Conservation (phyloP, 2,888 invertebrate genomes). For the Polia nebulosa region DNA sequence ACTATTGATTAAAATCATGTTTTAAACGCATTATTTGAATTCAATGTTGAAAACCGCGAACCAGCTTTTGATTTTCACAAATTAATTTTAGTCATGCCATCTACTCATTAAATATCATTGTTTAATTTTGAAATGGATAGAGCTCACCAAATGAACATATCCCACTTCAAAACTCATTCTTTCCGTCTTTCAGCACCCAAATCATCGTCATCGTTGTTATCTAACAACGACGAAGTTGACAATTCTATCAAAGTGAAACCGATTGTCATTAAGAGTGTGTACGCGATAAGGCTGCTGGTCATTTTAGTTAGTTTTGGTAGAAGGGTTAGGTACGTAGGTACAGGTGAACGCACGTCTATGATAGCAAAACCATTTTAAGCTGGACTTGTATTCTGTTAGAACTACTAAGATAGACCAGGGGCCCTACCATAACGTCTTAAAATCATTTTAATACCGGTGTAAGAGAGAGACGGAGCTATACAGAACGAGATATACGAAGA, state of each 20-base stretch:
- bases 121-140: background rate
- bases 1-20: constrained; percentile 2
- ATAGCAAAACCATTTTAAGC: background rate
- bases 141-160: background rate
- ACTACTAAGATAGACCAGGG: background rate
- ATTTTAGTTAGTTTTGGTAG: background rate
- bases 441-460: too few relatives aligned
- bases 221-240: too few relatives aligned
- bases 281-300: background rate
- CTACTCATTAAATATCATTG: background rate
- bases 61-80: background rate
- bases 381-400: background rate
- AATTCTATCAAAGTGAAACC: background rate
- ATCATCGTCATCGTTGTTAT: background rate
- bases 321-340: background rate
- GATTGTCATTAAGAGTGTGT: background rate
- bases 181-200: too few relatives aligned
- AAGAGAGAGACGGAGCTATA: too few relatives aligned
- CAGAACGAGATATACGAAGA: too few relatives aligned
- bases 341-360: background rate
- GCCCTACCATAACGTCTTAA: too few relatives aligned
- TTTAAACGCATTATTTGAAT: background rate
- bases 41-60: background rate
- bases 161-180: background rate
- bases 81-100: constrained; percentile 8